Conservation (phyloP, 92 coral and sea anemone species). For the Nematostella vectensis region DNA sequence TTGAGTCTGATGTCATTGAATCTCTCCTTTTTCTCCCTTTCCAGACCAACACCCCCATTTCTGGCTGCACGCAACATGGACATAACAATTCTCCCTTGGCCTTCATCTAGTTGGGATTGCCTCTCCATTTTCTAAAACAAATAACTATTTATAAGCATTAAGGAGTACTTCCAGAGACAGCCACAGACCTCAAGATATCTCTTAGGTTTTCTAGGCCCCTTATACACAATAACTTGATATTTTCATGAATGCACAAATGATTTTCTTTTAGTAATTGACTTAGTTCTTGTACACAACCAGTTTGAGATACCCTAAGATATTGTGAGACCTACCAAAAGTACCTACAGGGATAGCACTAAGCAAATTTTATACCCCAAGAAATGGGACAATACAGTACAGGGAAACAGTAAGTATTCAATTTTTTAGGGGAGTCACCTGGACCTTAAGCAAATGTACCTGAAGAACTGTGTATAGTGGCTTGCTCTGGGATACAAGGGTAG, state of each 20-base stretch:
- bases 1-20: slow-evolving; percentile 55
- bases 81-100: slow-evolving; percentile 56
- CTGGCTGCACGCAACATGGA: slow-evolving; percentile 67
- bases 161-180: background rate
- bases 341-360: background rate
- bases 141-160: no score
- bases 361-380: background rate
- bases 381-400: background rate
- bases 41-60: slow-evolving; percentile 72
- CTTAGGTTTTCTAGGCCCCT: background rate
- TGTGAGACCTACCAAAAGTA: background rate
- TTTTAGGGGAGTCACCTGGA: no score
- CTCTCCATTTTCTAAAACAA: slow-evolving; percentile 18
- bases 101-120: slow-evolving; percentile 46
- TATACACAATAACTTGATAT: background rate
- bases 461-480: slow-evolving; percentile 50
- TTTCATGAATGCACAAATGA: no score
- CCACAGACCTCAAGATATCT: background rate
- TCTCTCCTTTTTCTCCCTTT: slow-evolving; percentile 45
- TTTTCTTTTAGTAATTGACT: no score
- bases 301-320: background rate
- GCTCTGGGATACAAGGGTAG: slow-evolving; percentile 61
- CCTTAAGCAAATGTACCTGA: slow-evolving; percentile 47
- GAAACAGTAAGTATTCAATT: no score
- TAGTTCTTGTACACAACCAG: no score